phyloP scores from a whole-genome alignment of 2,113 vertebrate genomes.

The Athene cunicularia region DNA sequence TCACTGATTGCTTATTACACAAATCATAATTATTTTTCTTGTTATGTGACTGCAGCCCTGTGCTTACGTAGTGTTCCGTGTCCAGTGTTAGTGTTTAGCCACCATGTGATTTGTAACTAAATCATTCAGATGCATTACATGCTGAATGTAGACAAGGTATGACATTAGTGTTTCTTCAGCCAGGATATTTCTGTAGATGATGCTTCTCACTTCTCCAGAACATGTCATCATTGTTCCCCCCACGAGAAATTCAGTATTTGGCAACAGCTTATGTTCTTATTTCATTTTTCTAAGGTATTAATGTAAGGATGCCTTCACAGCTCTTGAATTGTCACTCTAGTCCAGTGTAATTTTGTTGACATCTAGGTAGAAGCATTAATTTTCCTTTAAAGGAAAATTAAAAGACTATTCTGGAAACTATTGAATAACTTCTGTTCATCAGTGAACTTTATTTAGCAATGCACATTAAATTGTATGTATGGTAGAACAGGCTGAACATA shows the following conservation, averaged over 20 bases:
- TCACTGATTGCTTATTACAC: not conserved
- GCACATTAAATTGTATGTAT: not conserved
- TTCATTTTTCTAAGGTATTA: not conserved
- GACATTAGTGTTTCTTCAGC: not conserved
- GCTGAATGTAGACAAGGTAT: not conserved
- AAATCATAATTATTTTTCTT: not conserved
- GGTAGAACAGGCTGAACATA: not conserved
- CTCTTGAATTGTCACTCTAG: not conserved
- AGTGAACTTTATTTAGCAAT: not conserved
- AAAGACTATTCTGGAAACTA: not conserved
- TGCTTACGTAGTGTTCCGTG: not conserved
- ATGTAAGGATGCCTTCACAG: rapidly evolving
- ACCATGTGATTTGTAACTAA: not conserved
- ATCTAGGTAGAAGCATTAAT: not conserved
- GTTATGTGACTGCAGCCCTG: not conserved
- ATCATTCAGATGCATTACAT: not conserved
- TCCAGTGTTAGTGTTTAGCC: not conserved
- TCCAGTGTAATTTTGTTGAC: not conserved
- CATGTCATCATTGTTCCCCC: rapidly evolving
- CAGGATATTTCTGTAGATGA: not conserved
- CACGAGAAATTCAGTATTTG: not conserved
- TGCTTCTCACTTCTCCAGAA: not conserved
- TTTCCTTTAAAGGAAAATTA: not conserved
- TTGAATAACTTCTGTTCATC: not conserved
- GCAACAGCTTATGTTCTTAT: not conserved